These are phyloP conservation scores for Leptarthrus brevirostris DNA, from an alignment of 2,888 invertebrate genomes.

Conservation along the genomic window DNA sequence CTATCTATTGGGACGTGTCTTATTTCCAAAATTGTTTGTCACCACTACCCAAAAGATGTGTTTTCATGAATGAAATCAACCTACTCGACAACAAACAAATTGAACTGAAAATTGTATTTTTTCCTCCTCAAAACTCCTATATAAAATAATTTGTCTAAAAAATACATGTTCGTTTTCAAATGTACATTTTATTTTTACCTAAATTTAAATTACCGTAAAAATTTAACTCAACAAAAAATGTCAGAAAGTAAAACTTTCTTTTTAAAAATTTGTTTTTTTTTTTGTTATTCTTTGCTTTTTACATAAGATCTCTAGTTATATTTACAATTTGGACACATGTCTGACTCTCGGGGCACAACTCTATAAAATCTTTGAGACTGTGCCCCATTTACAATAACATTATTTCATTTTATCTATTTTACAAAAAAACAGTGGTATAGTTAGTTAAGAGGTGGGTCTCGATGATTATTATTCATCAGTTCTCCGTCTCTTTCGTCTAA, in stretches of 20 bases:
- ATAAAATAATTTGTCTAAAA: no score
- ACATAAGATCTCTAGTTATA: constrained; percentile 21
- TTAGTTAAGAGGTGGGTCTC: constrained; percentile 44
- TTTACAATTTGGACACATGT: constrained; percentile 31
- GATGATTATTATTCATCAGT: constrained; percentile 40
- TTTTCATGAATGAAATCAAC: no score
- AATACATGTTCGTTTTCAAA: no score
- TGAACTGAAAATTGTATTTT: no score
- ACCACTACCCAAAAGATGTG: no score
- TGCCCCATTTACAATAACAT: constrained; percentile 2
- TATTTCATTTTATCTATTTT: constrained; percentile 29
- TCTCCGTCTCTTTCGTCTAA: constrained; percentile 25
- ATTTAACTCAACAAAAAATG: constrained; percentile 2
- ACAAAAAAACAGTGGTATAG: constrained; percentile 37
- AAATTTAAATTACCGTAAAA: background rate
- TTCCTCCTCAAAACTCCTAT: no score
- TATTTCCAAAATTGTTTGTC: no score
- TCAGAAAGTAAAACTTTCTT: constrained; percentile 9
- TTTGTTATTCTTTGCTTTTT: background rate
- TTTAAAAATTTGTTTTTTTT: no score
- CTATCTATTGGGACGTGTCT: no score
- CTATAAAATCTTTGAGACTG: background rate
- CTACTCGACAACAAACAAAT: no score
- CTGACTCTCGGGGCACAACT: background rate
- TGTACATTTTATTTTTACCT: background rate